phyloP scores from a whole-genome alignment of 2,113 vertebrate species.

The Catharus minimus region DNA sequence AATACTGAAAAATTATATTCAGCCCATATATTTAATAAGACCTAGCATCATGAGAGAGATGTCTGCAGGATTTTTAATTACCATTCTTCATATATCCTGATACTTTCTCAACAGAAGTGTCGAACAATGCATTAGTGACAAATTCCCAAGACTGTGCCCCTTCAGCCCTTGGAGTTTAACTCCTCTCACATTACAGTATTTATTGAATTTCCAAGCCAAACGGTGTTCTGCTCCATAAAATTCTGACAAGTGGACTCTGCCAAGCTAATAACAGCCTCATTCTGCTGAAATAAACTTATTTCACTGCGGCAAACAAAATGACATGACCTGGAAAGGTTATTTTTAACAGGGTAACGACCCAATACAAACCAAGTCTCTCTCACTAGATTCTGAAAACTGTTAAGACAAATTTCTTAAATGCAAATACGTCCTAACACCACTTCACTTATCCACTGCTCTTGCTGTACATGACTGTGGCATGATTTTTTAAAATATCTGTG shows the following conservation, averaged over 20 bases:
- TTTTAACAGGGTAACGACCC: constrained; percentile 88
- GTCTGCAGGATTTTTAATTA: constrained; percentile 54
- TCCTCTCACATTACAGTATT: constrained; percentile 87
- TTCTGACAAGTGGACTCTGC: constrained; percentile 89
- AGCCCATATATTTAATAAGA: neutral
- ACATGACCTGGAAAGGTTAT: constrained; percentile 97
- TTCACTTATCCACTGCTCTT: constrained; percentile 3
- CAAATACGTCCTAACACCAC: neutral
- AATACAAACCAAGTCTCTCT: constrained; percentile 76
- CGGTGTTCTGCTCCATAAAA: constrained; percentile 93
- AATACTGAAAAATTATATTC: constrained; percentile 7
- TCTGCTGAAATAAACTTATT: constrained; percentile 96
- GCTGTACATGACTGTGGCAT: neutral
- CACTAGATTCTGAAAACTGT: constrained; percentile 51
- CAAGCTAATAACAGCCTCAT: constrained; percentile 90
- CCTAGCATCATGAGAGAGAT: neutral
- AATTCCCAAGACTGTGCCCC: constrained; percentile 73
- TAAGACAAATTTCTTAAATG: constrained; percentile 75
- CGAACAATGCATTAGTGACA: constrained; percentile 73
- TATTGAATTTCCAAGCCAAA: constrained; percentile 93
- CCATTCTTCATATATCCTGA: constrained; percentile 25
- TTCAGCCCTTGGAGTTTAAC: constrained; percentile 85
- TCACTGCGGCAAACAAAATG: constrained; percentile 94
- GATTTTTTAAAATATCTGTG: neutral
- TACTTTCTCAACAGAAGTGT: constrained; percentile 61